A percentile compares a stretch with the other conserved stretches of the same genome.
phyloP scores from a whole-genome alignment of 2,797 vertebrate genomes.

The Pygocentrus nattereri region DNA sequence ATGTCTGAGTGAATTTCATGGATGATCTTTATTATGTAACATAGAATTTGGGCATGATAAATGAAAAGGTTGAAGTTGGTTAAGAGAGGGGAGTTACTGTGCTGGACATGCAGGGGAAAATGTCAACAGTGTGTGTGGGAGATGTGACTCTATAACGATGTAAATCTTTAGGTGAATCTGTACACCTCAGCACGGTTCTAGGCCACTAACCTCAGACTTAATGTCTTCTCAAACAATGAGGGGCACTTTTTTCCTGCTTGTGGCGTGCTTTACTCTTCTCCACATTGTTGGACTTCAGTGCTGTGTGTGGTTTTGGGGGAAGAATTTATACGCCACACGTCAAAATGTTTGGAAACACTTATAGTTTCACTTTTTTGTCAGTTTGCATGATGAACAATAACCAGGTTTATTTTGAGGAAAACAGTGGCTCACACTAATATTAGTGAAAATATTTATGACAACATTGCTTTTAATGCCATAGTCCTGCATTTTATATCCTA shows the following conservation, averaged over 20 bases:
- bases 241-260: constrained; percentile 9
- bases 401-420: no score
- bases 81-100: background rate
- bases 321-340: constrained; percentile 18
- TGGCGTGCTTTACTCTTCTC: constrained; percentile 33
- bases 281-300: constrained; percentile 34
- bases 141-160: background rate
- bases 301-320: constrained; percentile 32
- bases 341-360: background rate
- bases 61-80: constrained; percentile 9
- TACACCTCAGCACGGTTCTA: constrained; percentile 44
- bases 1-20: background rate
- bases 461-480: no score
- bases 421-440: no score
- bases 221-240: constrained; percentile 44
- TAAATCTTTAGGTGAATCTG: constrained; percentile 39
- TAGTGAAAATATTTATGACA: no score
- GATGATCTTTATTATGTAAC: background rate
- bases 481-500: no score
- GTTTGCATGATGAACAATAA: no score
- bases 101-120: background rate
- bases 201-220: constrained; percentile 34
- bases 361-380: background rate
- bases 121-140: background rate
- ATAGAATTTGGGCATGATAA: constrained; percentile 1